Conservation (phyloP, 92 coral and sea anemone species). For the Siderastrea radians region DNA sequence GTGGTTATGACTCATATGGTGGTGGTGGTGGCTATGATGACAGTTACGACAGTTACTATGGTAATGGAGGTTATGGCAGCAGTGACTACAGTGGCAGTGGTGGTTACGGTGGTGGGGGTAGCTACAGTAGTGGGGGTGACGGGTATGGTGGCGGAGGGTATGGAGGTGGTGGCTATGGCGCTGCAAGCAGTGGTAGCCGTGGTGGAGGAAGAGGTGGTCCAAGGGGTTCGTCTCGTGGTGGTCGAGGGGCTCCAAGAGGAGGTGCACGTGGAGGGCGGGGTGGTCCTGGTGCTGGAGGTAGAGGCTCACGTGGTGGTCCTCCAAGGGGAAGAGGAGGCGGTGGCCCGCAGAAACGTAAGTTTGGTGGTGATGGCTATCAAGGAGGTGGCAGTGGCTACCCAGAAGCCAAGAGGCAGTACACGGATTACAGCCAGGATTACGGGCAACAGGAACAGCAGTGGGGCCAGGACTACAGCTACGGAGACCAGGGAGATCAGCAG, state of each 20-base stretch:
- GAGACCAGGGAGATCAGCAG: slow-evolving; percentile 87
- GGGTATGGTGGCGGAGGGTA: slow-evolving; percentile 50
- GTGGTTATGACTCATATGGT: slow-evolving; percentile 35
- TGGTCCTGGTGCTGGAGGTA: slow-evolving; percentile 50
- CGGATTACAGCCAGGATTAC: slow-evolving; percentile 58
- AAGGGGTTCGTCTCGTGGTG: slow-evolving; percentile 69
- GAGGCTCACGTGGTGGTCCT: slow-evolving; percentile 68
- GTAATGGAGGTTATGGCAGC: slow-evolving; percentile 17
- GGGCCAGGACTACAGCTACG: slow-evolving; percentile 80
- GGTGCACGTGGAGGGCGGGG: slow-evolving; percentile 64
- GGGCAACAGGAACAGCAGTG: slow-evolving; percentile 69
- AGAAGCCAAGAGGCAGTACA: slow-evolving; percentile 84
- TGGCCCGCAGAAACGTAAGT: slow-evolving; percentile 84
- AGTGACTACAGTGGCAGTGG: slow-evolving; percentile 48
- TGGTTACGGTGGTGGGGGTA: slow-evolving; percentile 37
- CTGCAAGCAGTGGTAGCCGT: slow-evolving; percentile 58
- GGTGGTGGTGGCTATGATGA: slow-evolving; percentile 15
- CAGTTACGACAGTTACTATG: slow-evolving; percentile 42
- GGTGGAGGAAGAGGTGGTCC: slow-evolving; percentile 71
- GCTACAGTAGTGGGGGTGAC: slow-evolving; percentile 42
- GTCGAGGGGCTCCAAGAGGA: slow-evolving; percentile 65
- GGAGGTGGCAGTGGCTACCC: slow-evolving; percentile 75
- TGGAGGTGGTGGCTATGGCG: slow-evolving; percentile 52
- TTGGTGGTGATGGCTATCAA: slow-evolving; percentile 77
- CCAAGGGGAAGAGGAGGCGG: slow-evolving; percentile 67